These are phyloP conservation scores for Thripadectes ignobilis DNA, from an alignment of 2,797 vertebrate genomes.

Conservation along the genomic window DNA sequence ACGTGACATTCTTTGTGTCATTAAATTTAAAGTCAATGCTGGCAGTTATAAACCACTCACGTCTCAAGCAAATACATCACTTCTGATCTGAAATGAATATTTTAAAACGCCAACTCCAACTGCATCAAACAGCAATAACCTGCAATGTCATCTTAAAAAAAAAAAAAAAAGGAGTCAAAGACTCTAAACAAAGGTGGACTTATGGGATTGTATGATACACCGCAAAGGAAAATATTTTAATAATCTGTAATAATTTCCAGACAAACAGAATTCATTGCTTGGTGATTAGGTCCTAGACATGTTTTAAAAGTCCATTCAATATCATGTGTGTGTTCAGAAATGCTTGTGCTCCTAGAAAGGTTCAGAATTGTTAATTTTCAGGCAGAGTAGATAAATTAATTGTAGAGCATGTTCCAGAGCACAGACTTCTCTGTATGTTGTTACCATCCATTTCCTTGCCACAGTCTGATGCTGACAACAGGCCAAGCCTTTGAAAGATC, in stretches of 20 bases:
- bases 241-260: neutral
- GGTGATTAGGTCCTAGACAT: neutral
- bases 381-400: neutral
- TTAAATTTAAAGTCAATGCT: slow-evolving; percentile 73
- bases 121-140: slow-evolving; percentile 56
- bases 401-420: neutral
- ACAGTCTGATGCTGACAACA: slow-evolving; percentile 34
- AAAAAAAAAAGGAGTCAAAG: neutral
- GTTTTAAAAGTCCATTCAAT: neutral
- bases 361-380: slow-evolving; percentile 14
- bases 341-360: neutral
- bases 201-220: neutral
- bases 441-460: slow-evolving; percentile 28
- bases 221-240: neutral
- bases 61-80: slow-evolving; percentile 65
- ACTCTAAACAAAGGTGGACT: slow-evolving; percentile 44
- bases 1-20: slow-evolving; percentile 72
- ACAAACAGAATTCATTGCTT: neutral
- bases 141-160: slow-evolving; percentile 43
- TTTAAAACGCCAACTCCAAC: slow-evolving; percentile 64
- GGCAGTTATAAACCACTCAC: slow-evolving; percentile 71
- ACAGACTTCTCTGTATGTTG: neutral
- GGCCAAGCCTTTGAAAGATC: slow-evolving; percentile 60
- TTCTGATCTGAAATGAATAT: slow-evolving; percentile 72
- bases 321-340: neutral